Percentiles rank a stretch among this genome's conserved stretches.
These are phyloP conservation scores for Toxotes chatareus DNA, from an alignment of 2,113 vertebrate genomes.

Conservation along the genomic window DNA sequence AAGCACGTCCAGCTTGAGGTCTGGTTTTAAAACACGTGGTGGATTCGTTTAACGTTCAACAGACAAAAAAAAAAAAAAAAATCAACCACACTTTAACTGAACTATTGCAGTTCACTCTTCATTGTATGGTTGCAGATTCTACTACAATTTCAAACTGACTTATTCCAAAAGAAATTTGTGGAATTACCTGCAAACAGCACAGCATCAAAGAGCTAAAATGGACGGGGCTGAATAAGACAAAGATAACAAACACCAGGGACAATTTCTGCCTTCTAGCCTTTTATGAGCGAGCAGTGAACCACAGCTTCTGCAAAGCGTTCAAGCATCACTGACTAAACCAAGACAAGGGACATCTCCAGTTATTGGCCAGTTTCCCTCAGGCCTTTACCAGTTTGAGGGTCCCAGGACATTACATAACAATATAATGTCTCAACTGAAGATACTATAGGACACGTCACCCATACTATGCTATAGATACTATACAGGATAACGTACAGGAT, in stretches of 20 bases:
- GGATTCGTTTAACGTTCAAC: neutral
- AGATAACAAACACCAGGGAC: conserved; percentile 30
- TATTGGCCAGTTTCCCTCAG: conserved; percentile 12
- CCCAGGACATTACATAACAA: conserved; percentile 46
- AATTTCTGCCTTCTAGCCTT: conserved; percentile 2
- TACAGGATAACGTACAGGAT: conserved; percentile 10
- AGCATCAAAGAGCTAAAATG: neutral
- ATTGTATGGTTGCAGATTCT: neutral
- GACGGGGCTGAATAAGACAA: neutral
- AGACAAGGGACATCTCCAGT: conserved; percentile 20
- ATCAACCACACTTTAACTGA: neutral
- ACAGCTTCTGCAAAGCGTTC: conserved; percentile 29
- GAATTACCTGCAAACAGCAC: neutral
- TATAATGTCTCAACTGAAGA: conserved; percentile 22
- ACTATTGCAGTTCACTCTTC: neutral
- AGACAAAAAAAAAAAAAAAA: no score
- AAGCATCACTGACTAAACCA: conserved; percentile 21
- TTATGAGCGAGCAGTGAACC: conserved; percentile 38
- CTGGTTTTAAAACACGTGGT: conserved; percentile 23
- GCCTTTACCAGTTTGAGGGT: conserved; percentile 16
- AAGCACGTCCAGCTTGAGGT: conserved; percentile 20
- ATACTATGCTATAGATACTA: neutral
- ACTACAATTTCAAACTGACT: neutral
- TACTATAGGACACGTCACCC: conserved; percentile 15
- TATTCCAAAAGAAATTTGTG: neutral